Base-by-base conservation (phyloP, 1,140 invertebrate genomes). In the Chrysomallon squamiferum region DNA sequence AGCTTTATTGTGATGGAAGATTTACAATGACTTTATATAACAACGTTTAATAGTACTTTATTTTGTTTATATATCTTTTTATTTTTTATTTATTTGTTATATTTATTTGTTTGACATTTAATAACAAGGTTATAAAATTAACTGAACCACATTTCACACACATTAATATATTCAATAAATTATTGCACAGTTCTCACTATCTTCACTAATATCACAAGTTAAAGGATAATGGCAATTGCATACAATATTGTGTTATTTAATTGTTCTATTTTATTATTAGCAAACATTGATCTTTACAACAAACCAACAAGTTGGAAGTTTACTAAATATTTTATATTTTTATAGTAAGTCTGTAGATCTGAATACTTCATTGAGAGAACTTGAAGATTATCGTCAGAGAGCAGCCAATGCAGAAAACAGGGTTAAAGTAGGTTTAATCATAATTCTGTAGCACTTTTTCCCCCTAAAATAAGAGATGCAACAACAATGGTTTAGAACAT, bases 281-380 rank as follows among this genome's bases (percentile, higher is more conserved):
- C n/a, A n/a, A n/a, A n/a, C n/a, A n/a, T n/a, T n/a, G n/a, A n/a
- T n/a, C n/a, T n/a, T n/a, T 50, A 27, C 4, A 50, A 27, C 25
- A 27, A 6, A n/a, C 18, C 7, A 50, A 25, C 49, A 52, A 25
- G n/a, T 20, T 15, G 29, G 25, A 25, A 2, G 25, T 30, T 27
- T 20, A 15, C 11, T 15, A 13, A 20, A 7, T 4, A 32, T 32
- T 33, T 18, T 20, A 20, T 64, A 3, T 43, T 35, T 22, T 68
- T 66, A 13, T 45, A 80, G 76, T 32, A 62, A 60, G 59, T 60
- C 64, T 15, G 43, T 66, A 45, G 73, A 76, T 11, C 29, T 75
- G 13, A 73, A 64, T 52, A 32, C 41, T 18, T 61, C 74, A 35
- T 56, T 75, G 59, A 69, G 66, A 38, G 78, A 80, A n/a, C 61